A percentile compares a stretch with the other conserved stretches of the same genome.
phyloP scores from a whole-genome alignment of 2,797 vertebrate genomes.

The Nyctalus aviator region DNA sequence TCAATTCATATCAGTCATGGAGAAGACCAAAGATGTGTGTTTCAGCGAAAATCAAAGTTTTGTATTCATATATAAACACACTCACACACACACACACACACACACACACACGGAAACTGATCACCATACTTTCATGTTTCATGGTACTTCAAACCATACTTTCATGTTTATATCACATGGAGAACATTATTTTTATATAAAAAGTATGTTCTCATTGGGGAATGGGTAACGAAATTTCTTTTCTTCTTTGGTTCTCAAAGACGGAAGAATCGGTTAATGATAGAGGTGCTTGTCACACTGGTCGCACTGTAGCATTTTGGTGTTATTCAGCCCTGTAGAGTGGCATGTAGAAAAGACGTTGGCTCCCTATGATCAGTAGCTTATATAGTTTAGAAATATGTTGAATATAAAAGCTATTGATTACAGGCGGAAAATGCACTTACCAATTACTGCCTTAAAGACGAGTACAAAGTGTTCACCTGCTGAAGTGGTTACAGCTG shows the following conservation, averaged over 20 bases:
- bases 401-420: conserved; percentile 85
- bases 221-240: conserved; percentile 48
- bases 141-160: not conserved
- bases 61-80: not conserved
- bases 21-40: not conserved
- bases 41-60: not conserved
- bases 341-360: conserved; percentile 73
- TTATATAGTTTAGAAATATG: conserved; percentile 81
- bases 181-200: conserved; percentile 3
- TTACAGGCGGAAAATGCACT: conserved; percentile 83
- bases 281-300: conserved; percentile 59
- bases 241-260: conserved; percentile 48
- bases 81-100: not conserved
- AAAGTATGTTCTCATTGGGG: not conserved
- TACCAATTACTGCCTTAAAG: conserved; percentile 81
- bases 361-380: conserved; percentile 78
- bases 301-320: conserved; percentile 59
- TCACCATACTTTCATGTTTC: not conserved
- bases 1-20: not conserved
- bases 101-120: not conserved
- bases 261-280: conserved; percentile 59
- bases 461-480: conserved; percentile 76
- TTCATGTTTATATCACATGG: not conserved
- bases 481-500: conserved; percentile 82
- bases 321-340: conserved; percentile 72